phyloP scores from a whole-genome alignment of 2,797 vertebrate genomes.

The Cyclura pinguis region DNA sequence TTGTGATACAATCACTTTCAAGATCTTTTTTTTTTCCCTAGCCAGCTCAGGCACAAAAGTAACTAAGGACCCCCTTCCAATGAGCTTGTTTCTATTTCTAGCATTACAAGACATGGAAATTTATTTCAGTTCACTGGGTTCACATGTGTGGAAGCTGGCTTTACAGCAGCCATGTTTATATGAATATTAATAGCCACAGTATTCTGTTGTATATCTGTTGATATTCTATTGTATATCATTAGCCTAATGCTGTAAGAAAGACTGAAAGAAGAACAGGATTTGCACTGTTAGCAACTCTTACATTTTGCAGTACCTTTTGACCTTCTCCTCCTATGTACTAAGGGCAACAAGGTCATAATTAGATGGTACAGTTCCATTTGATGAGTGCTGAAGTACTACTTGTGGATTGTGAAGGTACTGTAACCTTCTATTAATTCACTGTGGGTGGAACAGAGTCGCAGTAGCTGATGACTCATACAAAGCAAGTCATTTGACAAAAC shows the following conservation, averaged over 20 bases:
- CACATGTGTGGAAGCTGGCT: not conserved
- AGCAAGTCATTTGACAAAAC: not conserved
- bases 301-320: slow-evolving; percentile 2
- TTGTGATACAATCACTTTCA: not conserved
- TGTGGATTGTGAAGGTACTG: not conserved
- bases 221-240: not conserved
- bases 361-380: not conserved
- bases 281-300: not conserved
- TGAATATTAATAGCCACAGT: not conserved
- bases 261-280: not conserved
- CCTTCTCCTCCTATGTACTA: not conserved
- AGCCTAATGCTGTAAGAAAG: not conserved
- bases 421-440: slow-evolving; percentile 9
- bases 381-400: not conserved
- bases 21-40: not conserved
- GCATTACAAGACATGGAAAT: not conserved
- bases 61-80: not conserved
- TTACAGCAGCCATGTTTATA: not conserved
- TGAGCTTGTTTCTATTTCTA: not conserved
- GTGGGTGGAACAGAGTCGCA: not conserved
- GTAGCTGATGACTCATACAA: not conserved
- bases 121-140: not conserved
- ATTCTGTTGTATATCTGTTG: not conserved
- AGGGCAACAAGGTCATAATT: not conserved
- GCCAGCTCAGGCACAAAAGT: too few relatives aligned